Conservation (phyloP, 2,797 vertebrate species). For the Epinephelus awoara region DNA sequence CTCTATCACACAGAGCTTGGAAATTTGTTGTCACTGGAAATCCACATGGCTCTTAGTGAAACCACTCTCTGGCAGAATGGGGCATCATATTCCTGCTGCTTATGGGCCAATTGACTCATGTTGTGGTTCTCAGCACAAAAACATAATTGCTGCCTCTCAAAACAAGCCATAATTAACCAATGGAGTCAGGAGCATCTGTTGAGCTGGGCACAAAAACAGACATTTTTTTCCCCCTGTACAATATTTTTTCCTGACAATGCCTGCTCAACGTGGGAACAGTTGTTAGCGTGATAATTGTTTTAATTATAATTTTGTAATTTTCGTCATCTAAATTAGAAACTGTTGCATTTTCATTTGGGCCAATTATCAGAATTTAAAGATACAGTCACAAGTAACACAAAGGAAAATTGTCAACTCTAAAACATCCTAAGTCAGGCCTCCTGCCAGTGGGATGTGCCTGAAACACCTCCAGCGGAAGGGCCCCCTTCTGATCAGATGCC, state of each 20-base stretch:
- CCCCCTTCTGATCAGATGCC: too few relatives aligned
- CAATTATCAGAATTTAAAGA: slow-evolving; percentile 29
- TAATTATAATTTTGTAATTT: slow-evolving; percentile 46
- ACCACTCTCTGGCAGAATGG: slow-evolving; percentile 55
- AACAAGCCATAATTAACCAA: slow-evolving; percentile 82
- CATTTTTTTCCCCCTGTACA: slow-evolving; percentile 22
- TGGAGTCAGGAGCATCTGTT: slow-evolving; percentile 74
- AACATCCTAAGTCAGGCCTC: neutral
- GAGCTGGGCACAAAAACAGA: slow-evolving; percentile 62
- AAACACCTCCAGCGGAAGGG: too few relatives aligned
- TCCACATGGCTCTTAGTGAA: slow-evolving; percentile 58
- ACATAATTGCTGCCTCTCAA: slow-evolving; percentile 81
- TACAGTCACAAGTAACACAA: slow-evolving; percentile 8
- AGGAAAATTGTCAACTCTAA: neutral
- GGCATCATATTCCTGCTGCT: slow-evolving; percentile 67
- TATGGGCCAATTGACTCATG: slow-evolving; percentile 69
- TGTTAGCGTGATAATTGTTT: slow-evolving; percentile 49
- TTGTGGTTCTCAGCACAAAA: slow-evolving; percentile 76
- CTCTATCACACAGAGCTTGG: slow-evolving; percentile 57
- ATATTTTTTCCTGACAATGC: slow-evolving; percentile 49
- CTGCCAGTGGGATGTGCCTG: too few relatives aligned
- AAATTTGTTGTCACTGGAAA: slow-evolving; percentile 72
- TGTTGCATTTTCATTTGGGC: slow-evolving; percentile 23
- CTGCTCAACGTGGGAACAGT: slow-evolving; percentile 39
- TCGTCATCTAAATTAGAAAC: slow-evolving; percentile 29